phyloP scores from a whole-genome alignment of 2,113 vertebrate genomes.

The Strigops habroptila region DNA sequence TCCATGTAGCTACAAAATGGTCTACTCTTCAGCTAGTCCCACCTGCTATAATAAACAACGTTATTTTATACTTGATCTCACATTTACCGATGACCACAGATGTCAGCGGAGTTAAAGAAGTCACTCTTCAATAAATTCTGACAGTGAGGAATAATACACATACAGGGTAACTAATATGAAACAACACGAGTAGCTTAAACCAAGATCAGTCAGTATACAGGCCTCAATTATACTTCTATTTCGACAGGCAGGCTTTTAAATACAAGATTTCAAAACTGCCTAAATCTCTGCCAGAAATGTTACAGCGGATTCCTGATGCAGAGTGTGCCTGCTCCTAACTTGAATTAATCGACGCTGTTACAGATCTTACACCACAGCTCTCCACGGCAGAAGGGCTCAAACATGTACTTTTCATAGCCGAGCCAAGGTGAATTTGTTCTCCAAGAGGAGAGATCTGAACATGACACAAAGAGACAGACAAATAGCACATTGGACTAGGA shows the following conservation, averaged over 20 bases:
- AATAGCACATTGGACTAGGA: background rate
- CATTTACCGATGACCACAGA: background rate
- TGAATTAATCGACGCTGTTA: background rate
- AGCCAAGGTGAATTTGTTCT: background rate
- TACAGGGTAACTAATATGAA: background rate
- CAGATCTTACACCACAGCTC: background rate
- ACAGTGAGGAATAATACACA: background rate
- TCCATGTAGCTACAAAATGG: background rate
- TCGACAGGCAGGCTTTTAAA: background rate
- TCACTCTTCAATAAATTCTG: background rate
- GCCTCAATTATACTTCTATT: background rate
- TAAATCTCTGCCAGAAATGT: background rate
- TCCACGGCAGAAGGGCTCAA: background rate
- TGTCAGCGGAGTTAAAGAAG: background rate
- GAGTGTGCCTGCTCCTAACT: background rate
- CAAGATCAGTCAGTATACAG: background rate
- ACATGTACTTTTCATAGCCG: background rate
- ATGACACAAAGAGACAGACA: accelerated
- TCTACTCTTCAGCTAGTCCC: background rate
- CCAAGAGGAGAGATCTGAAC: background rate
- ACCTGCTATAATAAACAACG: background rate
- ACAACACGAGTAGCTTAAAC: background rate
- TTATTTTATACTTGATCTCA: background rate
- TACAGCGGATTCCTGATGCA: background rate
- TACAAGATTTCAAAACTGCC: background rate